Evolutionary conservation across 2,797 vertebrate genomes (phyloP).

Genomic region (Sebastes vulpes): DNA sequence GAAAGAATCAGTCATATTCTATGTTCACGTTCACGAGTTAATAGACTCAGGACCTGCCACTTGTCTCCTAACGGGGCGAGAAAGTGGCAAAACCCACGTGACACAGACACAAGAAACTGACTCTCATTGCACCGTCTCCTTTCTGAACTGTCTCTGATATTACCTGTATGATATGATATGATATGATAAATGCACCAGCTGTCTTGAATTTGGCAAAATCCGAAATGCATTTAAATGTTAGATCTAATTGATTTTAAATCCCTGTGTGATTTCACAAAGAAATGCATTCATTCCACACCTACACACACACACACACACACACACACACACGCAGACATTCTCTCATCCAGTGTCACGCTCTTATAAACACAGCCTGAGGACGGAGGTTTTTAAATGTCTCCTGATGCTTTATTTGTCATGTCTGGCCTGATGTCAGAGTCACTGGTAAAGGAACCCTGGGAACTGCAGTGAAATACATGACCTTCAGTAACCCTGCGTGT

Average conservation of each 20-base stretch:
- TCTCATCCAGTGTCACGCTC: constrained; percentile 4
- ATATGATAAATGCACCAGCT: neutral
- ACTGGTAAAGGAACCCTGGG: neutral
- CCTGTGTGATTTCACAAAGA: neutral
- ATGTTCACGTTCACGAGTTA: too few species aligned
- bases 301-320: neutral
- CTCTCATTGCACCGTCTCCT: too few species aligned
- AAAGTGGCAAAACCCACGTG: too few species aligned
- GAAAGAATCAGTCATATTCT: too few species aligned
- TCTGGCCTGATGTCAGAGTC: constrained; percentile 16
- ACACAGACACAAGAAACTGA: too few species aligned
- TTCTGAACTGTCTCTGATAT: neutral
- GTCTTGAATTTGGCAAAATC: neutral
- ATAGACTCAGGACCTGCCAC: too few species aligned
- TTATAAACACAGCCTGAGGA: constrained; percentile 23
- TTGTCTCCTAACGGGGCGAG: too few species aligned
- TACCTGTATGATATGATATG: neutral
- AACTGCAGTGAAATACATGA: constrained; percentile 6
- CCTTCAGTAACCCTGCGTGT: neutral
- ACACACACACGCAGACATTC: neutral
- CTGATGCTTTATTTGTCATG: constrained; percentile 21
- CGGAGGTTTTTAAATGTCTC: constrained; percentile 3
- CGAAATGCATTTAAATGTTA: neutral
- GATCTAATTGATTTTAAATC: neutral
- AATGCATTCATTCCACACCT: neutral